phyloP scores from a whole-genome alignment of 2,113 vertebrate genomes.

The Anthoscopus minutus region DNA sequence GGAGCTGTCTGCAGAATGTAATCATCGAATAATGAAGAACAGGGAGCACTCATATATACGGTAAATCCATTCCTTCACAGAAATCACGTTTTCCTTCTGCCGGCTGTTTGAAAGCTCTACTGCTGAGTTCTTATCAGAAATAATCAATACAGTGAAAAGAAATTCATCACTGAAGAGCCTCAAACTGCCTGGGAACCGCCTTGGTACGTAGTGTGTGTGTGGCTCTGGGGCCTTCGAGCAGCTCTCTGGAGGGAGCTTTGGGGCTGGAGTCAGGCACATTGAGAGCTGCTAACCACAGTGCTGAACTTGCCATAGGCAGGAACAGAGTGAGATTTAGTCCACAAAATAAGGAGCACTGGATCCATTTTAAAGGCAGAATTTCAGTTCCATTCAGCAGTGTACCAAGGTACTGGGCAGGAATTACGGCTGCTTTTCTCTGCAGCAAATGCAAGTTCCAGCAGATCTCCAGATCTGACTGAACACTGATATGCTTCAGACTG shows the following conservation, averaged over 20 bases:
- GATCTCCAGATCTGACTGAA: neutral
- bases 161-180: conserved; percentile 80
- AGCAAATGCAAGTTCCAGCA: neutral
- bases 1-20: neutral
- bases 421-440: neutral
- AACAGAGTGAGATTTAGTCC: neutral
- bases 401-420: neutral
- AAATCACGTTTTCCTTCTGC: conserved; percentile 84
- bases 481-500: neutral
- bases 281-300: neutral
- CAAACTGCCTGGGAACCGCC: conserved; percentile 84
- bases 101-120: conserved; percentile 84
- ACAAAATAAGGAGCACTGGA: neutral
- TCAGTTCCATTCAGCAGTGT: neutral
- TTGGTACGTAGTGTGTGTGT: conserved; percentile 70
- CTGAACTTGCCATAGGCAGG: neutral
- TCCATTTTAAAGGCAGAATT: neutral
- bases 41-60: neutral
- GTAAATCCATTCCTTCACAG: conserved; percentile 60
- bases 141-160: conserved; percentile 77
- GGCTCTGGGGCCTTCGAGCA: neutral
- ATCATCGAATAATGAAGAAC: neutral
- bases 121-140: conserved; percentile 72
- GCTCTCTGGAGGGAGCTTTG: neutral
- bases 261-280: neutral